Base-by-base conservation (phyloP, 1,140 invertebrate species). In the Penaeus indicus region DNA sequence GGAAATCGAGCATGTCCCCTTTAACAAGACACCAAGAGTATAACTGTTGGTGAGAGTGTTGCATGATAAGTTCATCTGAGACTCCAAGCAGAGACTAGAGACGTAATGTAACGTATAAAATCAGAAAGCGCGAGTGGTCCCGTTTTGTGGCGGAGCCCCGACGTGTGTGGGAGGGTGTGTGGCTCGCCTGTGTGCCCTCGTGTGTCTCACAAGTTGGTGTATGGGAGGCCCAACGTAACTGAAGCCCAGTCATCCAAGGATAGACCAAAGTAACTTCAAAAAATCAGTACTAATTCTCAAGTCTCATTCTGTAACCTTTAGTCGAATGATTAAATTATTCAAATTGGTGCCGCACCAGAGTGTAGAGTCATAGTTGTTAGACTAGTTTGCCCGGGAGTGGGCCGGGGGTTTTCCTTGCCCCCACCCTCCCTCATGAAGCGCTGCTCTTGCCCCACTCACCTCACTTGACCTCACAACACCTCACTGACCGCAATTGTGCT, bases 171-270 rank as follows among this genome's bases (percentile, higher is more conserved):
- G 54, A 54, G 54, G 54, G 54, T 54, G 54, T 54, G 54, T 54
- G 54, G 54, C 54, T 54, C 54, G 54, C 84, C 75, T 79, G 60
- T 86, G 84, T 77, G 72, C 84, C 79, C 77, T 69, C 77, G n/a
- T 84, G 80, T 84, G 61, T 83, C 72, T 88, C 63, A 84, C 75
- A 88, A 84, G 87, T 88, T 88, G 87, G 87, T 88, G 87, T 88
- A 88, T 88, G 87, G 87, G 87, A 88, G 87, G 87, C 87, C 87
- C 87, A 86, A 84, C 84, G 87, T 88, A 79, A 88, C 87, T 88
- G 87, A 88, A 83, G 81, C 87, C 87, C 87, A 88, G 87, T 88
- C 87, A 88, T 88, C 87, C 87, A 88, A 78, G 87, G 87, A 88
- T 88, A 84, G 87, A 84, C 87, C 87, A 88, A 38, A 54, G 54